Percentiles rank a stretch among this genome's conserved stretches.
These are phyloP conservation scores for Zaprionus lachaisei DNA, from an alignment of 1,140 invertebrate genomes.

Conservation along the genomic window DNA sequence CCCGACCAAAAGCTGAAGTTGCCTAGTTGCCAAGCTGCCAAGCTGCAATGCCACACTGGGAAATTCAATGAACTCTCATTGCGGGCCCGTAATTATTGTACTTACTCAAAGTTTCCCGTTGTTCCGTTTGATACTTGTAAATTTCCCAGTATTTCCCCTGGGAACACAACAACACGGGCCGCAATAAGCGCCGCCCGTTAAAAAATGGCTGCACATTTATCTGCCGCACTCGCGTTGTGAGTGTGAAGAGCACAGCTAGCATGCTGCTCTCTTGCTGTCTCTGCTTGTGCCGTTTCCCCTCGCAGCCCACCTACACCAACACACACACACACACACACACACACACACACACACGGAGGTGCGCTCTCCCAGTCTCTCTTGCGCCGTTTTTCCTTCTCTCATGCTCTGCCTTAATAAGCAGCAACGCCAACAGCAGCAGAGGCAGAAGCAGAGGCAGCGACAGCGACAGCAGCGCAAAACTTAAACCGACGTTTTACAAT, in stretches of 20 bases:
- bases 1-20: slow-evolving; percentile 25
- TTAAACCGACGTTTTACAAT: slow-evolving; percentile 76
- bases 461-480: slow-evolving; percentile 60
- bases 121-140: background rate
- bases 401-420: slow-evolving; percentile 40
- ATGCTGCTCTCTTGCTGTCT: slow-evolving; percentile 18
- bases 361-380: background rate
- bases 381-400: slow-evolving; percentile 23
- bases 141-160: slow-evolving; percentile 76
- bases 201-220: slow-evolving; percentile 81
- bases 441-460: background rate
- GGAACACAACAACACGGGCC: slow-evolving; percentile 12
- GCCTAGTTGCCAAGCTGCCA: background rate
- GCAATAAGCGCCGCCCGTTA: slow-evolving; percentile 62
- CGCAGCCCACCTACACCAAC: background rate
- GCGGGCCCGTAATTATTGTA: slow-evolving; percentile 2
- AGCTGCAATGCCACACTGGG: slow-evolving; percentile 20
- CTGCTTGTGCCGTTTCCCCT: slow-evolving; percentile 31
- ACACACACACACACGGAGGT: slow-evolving; percentile 4
- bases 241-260: slow-evolving; percentile 45
- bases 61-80: background rate
- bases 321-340: background rate
- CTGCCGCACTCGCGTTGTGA: slow-evolving; percentile 25
- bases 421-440: background rate
- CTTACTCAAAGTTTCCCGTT: background rate